Evolutionary conservation across 2,797 vertebrate species (phyloP).

Genomic region (Melanotaenia parkinsoni): DNA sequence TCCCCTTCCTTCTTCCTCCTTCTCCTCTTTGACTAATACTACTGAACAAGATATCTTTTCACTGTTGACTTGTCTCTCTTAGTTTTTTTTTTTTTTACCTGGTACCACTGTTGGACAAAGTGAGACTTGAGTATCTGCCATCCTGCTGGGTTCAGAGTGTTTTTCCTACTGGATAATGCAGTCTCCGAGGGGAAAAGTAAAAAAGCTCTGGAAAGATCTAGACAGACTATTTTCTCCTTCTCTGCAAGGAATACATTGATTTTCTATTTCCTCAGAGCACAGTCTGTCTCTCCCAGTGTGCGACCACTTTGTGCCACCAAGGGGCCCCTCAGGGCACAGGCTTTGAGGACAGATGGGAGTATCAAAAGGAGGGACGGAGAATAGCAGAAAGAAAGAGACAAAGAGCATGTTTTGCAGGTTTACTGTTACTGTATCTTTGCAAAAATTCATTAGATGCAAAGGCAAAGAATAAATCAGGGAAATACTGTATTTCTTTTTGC

Average conservation of each 20-base stretch:
- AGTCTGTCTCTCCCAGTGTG: slow-evolving; percentile 33
- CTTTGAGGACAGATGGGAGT: slow-evolving; percentile 43
- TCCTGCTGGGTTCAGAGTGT: slow-evolving; percentile 26
- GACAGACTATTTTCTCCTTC: slow-evolving; percentile 37
- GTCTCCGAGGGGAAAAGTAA: slow-evolving; percentile 24
- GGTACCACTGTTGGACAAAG: not conserved
- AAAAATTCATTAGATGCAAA: not conserved
- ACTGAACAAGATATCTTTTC: slow-evolving; percentile 4
- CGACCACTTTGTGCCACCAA: slow-evolving; percentile 39
- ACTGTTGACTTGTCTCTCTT: not conserved
- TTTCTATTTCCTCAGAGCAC: slow-evolving; percentile 46
- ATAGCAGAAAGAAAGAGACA: slow-evolving; percentile 23
- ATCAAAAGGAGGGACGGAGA: slow-evolving; percentile 25
- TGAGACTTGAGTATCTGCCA: slow-evolving; percentile 26
- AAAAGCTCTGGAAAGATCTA: slow-evolving; percentile 27
- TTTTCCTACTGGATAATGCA: slow-evolving; percentile 60
- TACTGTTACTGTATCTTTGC: not conserved
- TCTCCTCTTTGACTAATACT: not conserved
- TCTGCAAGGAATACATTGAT: slow-evolving; percentile 63
- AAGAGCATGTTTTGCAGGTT: not conserved
- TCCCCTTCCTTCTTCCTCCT: not conserved
- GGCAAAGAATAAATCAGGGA: not conserved
- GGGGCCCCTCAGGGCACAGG: slow-evolving; percentile 15
- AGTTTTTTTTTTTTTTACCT: not conserved
- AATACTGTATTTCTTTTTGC: not conserved